Conservation (phyloP, 2,797 vertebrate species). For the Acipenser transmontanus region DNA sequence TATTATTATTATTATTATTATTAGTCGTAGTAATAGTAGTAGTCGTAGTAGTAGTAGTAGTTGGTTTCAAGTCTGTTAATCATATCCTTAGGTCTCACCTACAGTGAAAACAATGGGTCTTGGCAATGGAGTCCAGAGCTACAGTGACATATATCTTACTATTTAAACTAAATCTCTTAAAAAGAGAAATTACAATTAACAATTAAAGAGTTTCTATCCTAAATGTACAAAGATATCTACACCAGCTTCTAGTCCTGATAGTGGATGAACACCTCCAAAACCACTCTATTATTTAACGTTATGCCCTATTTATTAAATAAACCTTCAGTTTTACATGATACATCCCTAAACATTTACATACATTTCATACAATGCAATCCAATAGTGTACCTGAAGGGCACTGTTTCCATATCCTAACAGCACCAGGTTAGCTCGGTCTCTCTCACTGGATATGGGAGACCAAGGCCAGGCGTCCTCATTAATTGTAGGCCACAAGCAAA, state of each 20-base stretch:
- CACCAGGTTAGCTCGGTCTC: conserved; percentile 75
- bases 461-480: conserved; percentile 76
- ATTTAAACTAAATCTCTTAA: no score
- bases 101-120: conserved; percentile 19
- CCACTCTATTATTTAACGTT: conserved; percentile 27
- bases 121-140: conserved; percentile 25
- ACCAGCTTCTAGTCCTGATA: not conserved
- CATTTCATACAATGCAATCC: conserved; percentile 10
- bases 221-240: no score
- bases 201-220: no score
- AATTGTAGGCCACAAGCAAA: conserved; percentile 81
- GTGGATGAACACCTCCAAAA: not conserved
- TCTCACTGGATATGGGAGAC: conserved; percentile 67
- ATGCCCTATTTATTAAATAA: conserved; percentile 22
- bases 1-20: no score
- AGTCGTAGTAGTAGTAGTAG: no score
- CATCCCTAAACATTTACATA: conserved; percentile 5
- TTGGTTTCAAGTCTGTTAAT: no score
- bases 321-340: conserved; percentile 14
- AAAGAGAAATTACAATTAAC: no score
- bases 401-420: conserved; percentile 67
- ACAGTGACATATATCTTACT: no score
- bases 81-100: no score
- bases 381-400: conserved; percentile 71
- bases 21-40: no score